Base-by-base conservation (phyloP, 2,797 vertebrate species). In the Danio tinwini region DNA sequence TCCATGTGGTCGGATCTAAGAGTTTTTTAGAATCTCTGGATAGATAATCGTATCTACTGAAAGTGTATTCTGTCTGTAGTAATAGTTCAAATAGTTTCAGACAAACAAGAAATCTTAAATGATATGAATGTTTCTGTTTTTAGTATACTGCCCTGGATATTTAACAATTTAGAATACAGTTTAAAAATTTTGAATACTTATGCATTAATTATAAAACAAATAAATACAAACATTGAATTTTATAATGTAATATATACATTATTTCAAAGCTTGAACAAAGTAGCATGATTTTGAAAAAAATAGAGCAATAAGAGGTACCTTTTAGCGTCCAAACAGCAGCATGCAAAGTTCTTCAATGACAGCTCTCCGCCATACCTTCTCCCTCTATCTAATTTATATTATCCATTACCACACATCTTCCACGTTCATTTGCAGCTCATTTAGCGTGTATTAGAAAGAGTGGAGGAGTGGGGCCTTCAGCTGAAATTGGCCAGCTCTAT, bases 341-440 rank as follows among this genome's bases (percentile, higher is more conserved):
- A 13, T 21, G 7, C 53, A 55, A 40, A 58, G 17, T 17, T 64
- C 47, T 76, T 40, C 21, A 69, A 13, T 12, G 10, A 14, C 5
- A 44, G 37, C 67, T 42, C 17, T 44, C 13, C 12, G 4, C 5
- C 11, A 8, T 56, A 70, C 67, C 50, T 45, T 53, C 72, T 21
- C 75, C 37, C 55, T 72, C 53, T 49, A 11, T 78, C 74, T 83
- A 78, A 85, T 87, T 86, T 83, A 86, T 85, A 87, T 89, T 88
- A 84, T 77, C 86, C 78, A 76, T 83, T 82, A 77, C 67, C 29
- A 0, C 78, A 83, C 14, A 49, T 82, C 81, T 80, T 79, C 81
- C 74, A 84, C 85, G 83, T 84, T 87, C 40, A 49, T 87, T 78
- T 80, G 85, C 83, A 86, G 86, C 82, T 85, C 81, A 78, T 87